Base-by-base conservation (phyloP, 2,113 vertebrate species). In the Ammodytes marinus region DNA sequence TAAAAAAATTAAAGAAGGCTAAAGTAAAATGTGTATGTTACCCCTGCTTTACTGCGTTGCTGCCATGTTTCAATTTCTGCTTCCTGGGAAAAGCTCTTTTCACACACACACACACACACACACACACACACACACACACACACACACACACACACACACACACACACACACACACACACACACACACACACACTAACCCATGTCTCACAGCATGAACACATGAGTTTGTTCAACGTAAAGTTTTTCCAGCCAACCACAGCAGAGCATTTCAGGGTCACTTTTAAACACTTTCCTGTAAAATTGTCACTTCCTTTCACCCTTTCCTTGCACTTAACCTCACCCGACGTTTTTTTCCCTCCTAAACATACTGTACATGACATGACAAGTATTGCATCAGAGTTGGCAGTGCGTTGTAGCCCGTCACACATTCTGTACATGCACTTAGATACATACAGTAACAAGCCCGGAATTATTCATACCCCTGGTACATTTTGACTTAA, bases 251-350 rank as follows among this genome's bases (percentile, higher is more conserved):
- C 40, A 60, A 49, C 60, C 72, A 59, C 83, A 85, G 52, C 43
- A 63, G 61, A 77, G 67, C 50, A 46, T 50, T 74, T 74, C 5
- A 63, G 12, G 63, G 12, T 77, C 73, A 63, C 35, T 77, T 81
- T 63, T 42, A 80, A 17, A 37, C 63, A 40, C n/a, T 49, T 80
- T 61, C 68, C 67, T 68, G 49, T 54, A 71, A 27, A 27, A 35
- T 57, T 77, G 78, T 73, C 74, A 74, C 47, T 67, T 86, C 45
- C 73, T 57, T 54, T 61, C 13, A 54, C 59, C 14, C 64, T 17
- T 13, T 7, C 5, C 10, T 35, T 13, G 72, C 55, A 42, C 43
- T 75, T 11, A 64, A 73, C 64, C 5, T 43, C 43, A 47, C 17
- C 55, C 8, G 6, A 2, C 58, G 35, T 43, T 9, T 14, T 14